These are phyloP conservation scores for Apaloderma vittatum DNA, from an alignment of 2,113 vertebrate genomes.

Conservation along the genomic window DNA sequence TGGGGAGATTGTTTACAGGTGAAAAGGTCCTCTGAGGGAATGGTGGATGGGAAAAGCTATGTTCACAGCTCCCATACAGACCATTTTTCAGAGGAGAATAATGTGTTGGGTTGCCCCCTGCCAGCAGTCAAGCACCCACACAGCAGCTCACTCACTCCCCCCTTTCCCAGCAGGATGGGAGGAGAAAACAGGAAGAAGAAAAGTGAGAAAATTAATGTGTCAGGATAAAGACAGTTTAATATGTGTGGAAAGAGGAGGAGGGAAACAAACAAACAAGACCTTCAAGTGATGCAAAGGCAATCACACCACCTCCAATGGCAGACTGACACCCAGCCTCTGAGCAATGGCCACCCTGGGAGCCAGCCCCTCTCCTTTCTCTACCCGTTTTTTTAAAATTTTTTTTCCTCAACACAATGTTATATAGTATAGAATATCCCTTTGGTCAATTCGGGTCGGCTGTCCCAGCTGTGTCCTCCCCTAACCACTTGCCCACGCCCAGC, in stretches of 20 bases:
- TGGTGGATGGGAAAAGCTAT: background rate
- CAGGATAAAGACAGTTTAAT: background rate
- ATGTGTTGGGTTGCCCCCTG: background rate
- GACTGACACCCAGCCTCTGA: background rate
- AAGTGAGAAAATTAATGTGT: background rate
- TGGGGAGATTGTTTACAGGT: background rate
- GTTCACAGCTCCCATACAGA: background rate
- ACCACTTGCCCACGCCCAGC: background rate
- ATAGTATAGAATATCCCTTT: background rate
- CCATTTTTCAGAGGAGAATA: background rate
- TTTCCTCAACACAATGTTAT: background rate
- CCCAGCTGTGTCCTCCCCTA: background rate
- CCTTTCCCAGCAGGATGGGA: background rate
- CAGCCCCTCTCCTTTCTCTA: background rate
- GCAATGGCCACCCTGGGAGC: background rate
- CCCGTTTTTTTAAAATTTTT: background rate
- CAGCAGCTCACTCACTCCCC: rapidly evolving
- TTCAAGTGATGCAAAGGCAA: background rate
- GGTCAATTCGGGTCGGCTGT: background rate
- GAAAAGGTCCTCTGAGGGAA: background rate
- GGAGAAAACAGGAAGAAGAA: background rate
- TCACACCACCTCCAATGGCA: background rate
- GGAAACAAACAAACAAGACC: background rate
- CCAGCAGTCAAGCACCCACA: background rate
- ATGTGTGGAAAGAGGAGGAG: background rate